These are phyloP conservation scores for Heteromurus nitidus DNA, from an alignment of 2,888 invertebrate genomes.

Conservation along the genomic window DNA sequence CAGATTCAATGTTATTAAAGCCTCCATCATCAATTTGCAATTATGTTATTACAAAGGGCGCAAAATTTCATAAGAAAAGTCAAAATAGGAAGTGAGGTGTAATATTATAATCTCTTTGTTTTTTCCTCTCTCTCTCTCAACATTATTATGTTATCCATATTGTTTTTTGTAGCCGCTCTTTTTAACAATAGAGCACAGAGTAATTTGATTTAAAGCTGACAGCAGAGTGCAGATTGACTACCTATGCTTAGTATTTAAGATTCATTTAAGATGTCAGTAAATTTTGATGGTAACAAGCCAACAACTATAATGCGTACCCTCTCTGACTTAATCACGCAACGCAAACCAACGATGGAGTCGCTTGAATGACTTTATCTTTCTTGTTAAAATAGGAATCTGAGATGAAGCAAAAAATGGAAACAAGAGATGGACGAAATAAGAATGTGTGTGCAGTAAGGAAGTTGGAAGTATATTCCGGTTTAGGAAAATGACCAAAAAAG, in stretches of 20 bases:
- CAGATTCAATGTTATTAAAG: too few species aligned
- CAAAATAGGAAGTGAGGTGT: constrained; percentile 35
- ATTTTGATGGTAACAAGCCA: constrained; percentile 41
- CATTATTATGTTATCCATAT: background rate
- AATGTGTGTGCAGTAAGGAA: constrained; percentile 8
- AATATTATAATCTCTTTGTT: too few species aligned
- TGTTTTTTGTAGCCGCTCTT: background rate
- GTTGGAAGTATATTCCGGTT: background rate
- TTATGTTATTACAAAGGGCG: background rate
- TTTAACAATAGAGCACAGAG: constrained; percentile 1
- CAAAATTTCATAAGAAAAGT: constrained; percentile 13
- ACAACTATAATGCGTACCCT: constrained; percentile 8
- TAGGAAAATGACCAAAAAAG: constrained; percentile 38
- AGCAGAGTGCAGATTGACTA: background rate
- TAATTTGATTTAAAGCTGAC: constrained; percentile 30
- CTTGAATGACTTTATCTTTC: constrained; percentile 30
- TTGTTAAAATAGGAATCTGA: constrained; percentile 43
- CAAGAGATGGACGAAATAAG: background rate
- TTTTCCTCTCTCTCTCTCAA: too few species aligned
- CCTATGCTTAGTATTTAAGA: background rate
- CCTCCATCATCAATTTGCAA: too few species aligned
- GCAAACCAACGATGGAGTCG: constrained; percentile 1
- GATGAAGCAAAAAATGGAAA: background rate
- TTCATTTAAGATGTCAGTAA: constrained; percentile 38
- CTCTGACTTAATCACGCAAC: constrained; percentile 39